phyloP scores from a whole-genome alignment of 2,797 vertebrate species.

The Poeciliopsis infans region DNA sequence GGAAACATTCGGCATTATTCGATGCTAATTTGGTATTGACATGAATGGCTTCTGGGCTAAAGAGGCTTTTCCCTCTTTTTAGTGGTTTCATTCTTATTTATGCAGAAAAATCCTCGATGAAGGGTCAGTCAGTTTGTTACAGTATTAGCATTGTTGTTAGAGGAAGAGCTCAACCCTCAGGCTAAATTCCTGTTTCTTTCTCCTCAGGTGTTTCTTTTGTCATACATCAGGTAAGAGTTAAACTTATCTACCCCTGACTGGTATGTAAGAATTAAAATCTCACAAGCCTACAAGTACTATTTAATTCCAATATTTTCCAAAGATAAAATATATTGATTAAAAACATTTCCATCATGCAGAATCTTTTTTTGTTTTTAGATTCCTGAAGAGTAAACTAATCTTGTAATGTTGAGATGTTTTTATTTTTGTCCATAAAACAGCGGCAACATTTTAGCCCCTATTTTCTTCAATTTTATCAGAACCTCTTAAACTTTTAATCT shows the following conservation, averaged over 20 bases:
- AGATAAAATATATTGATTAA: background rate
- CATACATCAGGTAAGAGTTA: constrained; percentile 41
- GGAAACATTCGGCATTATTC: constrained; percentile 69
- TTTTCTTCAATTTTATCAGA: background rate
- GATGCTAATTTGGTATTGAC: constrained; percentile 65
- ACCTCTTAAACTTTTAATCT: background rate
- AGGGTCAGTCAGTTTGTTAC: constrained; percentile 8
- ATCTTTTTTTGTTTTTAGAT: background rate
- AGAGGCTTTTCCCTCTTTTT: constrained; percentile 18
- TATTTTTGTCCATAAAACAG: background rate
- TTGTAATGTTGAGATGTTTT: background rate
- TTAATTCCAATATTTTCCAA: background rate
- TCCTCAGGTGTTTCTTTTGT: constrained; percentile 49
- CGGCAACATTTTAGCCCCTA: background rate
- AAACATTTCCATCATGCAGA: background rate
- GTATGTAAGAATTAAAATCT: constrained; percentile 11
- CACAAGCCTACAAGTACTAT: constrained; percentile 5
- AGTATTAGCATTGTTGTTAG: constrained; percentile 42
- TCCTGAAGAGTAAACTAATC: background rate
- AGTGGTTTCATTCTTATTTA: constrained; percentile 53
- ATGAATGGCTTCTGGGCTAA: constrained; percentile 42
- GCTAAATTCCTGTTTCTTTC: constrained; percentile 30
- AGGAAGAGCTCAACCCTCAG: constrained; percentile 35
- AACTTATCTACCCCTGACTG: constrained; percentile 12
- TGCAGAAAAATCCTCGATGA: constrained; percentile 26